Evolutionary conservation across 2,888 invertebrate genomes (phyloP), one percentile per base, ranked within the genome.

Genomic region (Lochmaea capreae): DNA sequence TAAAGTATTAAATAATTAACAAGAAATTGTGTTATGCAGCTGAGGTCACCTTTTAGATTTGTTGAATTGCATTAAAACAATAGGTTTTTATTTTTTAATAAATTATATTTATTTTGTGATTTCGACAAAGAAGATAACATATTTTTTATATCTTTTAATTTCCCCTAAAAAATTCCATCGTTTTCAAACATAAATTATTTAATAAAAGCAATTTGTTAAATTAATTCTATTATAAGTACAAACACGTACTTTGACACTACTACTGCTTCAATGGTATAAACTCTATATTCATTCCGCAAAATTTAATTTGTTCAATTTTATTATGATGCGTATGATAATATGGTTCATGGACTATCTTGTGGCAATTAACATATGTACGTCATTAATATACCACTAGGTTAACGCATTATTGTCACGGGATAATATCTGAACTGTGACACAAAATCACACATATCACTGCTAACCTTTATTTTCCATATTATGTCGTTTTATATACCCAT

Each of bases 1-100:
- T 54, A 54, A 54, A 54, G 54, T 54, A 54, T 54, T 54, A 54
- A 18, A 54, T 54, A 9, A 18, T 54, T 54, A 16, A 54, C 9
- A 54, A 54, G 16, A 9, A n/a, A 49, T 0, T n/a, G 6, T 49
- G n/a, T 49, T n/a, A 49, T 49, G 49, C n/a, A 54, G 16, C 16
- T 54, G 54, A 16, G 54, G 54, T 54, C 54, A 54, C 54, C 54
- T 54, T 54, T 54, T 43, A 10, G 12, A 43, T 12, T 43, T 43
- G 43, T 43, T 16, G n/a, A 9, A 16, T 2, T 18, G 54, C 54
- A 54, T 54, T 18, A 3, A 16, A 54, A 54, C 54, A 54, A 54
- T 54, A 18, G 54, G 16, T 18, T 54, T 54, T 54, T 54, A 16
- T 54, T 54, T 54, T 16, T 54, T 54, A 16, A 8, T 16, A 54